Evolutionary conservation across 2,797 vertebrate genomes (phyloP).

Genomic region (Alectoris magna): DNA sequence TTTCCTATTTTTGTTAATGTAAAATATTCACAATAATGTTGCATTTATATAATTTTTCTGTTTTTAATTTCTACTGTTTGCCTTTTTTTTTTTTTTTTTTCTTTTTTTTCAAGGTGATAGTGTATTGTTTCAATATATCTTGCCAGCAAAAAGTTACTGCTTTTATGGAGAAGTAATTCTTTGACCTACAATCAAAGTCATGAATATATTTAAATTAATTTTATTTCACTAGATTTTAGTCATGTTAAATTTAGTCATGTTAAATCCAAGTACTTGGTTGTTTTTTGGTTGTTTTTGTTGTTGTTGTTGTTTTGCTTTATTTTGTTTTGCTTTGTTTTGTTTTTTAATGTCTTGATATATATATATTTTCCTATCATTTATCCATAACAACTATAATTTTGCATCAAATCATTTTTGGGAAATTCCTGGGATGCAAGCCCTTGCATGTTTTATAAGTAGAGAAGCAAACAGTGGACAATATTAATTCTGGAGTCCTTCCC

Average conservation of each 20-base stretch:
- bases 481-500: neutral
- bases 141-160: neutral
- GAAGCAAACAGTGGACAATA: neutral
- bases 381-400: neutral
- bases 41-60: neutral
- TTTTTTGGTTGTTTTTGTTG: too few relatives aligned
- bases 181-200: neutral
- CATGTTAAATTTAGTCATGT: neutral
- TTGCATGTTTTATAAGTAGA: neutral
- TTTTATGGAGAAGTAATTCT: neutral
- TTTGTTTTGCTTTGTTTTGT: neutral
- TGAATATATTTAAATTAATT: neutral
- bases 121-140: neutral
- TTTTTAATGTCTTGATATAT: neutral
- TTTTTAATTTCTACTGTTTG: neutral
- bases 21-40: constrained; percentile 12
- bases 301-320: neutral
- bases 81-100: neutral
- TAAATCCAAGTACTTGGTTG: neutral
- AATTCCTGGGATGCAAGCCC: neutral
- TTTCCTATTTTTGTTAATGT: constrained; percentile 32
- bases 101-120: neutral
- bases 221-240: neutral
- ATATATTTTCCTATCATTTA: neutral
- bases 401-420: neutral